These are phyloP conservation scores for Anastatus disparis DNA, from an alignment of 1,140 invertebrate genomes.

Conservation along the genomic window DNA sequence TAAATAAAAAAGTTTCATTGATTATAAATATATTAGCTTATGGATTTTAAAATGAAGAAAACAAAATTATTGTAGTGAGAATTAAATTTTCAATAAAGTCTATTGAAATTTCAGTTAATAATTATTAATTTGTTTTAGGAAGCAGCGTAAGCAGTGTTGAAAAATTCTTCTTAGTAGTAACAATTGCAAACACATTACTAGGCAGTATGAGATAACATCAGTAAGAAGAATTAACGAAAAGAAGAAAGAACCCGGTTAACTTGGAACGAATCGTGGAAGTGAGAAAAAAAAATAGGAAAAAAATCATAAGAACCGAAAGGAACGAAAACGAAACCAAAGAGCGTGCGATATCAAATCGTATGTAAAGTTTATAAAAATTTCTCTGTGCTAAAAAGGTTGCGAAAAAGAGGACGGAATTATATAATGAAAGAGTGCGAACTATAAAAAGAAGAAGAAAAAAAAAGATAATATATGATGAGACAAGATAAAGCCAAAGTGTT, in stretches of 20 bases:
- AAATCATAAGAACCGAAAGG: neutral
- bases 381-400: slow-evolving; percentile 35
- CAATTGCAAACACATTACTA: slow-evolving; percentile 51
- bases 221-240: slow-evolving; percentile 44
- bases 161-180: slow-evolving; percentile 52
- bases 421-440: slow-evolving; percentile 40
- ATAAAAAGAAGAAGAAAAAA: slow-evolving; percentile 36
- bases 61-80: too few relatives aligned
- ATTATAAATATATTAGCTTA: too few relatives aligned
- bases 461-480: too few relatives aligned
- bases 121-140: slow-evolving; percentile 51
- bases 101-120: too few relatives aligned
- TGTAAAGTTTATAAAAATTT: slow-evolving; percentile 57
- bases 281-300: slow-evolving; percentile 26
- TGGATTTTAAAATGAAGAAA: too few relatives aligned
- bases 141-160: slow-evolving; percentile 47
- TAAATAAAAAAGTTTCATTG: too few relatives aligned
- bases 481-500: slow-evolving; percentile 52
- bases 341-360: slow-evolving; percentile 38
- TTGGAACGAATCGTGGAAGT: slow-evolving; percentile 27
- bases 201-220: slow-evolving; percentile 63
- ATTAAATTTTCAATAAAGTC: too few relatives aligned
- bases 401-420: slow-evolving; percentile 5
- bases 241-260: neutral
- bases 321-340: neutral